Conservation (phyloP, 2,113 vertebrate genomes). For the Emydocephalus ijimae region DNA sequence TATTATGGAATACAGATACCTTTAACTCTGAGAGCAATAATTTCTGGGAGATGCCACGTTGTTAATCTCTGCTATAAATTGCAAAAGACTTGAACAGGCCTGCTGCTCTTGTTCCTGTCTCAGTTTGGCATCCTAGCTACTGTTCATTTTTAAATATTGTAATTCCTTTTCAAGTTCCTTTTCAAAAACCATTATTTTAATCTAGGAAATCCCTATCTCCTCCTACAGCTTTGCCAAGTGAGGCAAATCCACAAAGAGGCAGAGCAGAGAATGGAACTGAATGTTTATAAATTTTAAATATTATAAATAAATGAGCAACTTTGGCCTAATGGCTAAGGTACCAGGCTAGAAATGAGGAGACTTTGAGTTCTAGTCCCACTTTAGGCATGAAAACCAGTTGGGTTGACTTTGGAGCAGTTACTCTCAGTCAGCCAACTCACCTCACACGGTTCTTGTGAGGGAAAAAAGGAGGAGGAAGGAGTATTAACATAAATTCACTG, state of each 20-base stretch:
- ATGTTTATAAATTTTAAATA: neutral
- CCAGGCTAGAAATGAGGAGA: neutral
- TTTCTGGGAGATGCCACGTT: neutral
- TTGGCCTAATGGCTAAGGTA: neutral
- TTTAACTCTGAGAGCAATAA: neutral
- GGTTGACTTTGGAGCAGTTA: neutral
- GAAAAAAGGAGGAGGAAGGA: neutral
- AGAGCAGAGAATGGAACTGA: neutral
- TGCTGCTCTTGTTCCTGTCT: neutral
- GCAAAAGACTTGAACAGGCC: neutral
- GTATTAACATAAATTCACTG: neutral
- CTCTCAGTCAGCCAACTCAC: neutral
- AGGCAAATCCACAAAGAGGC: neutral
- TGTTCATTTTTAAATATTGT: neutral
- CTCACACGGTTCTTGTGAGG: neutral
- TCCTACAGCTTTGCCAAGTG: neutral
- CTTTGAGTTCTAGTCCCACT: neutral
- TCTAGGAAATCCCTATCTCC: neutral
- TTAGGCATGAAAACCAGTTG: neutral
- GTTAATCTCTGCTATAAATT: neutral
- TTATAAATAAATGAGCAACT: neutral
- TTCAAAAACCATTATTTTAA: neutral
- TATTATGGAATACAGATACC: neutral
- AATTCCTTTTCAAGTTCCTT: neutral
- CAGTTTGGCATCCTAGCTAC: neutral